Base-by-base conservation (phyloP, 2,113 vertebrate genomes). In the Protomyctophum bolini region DNA sequence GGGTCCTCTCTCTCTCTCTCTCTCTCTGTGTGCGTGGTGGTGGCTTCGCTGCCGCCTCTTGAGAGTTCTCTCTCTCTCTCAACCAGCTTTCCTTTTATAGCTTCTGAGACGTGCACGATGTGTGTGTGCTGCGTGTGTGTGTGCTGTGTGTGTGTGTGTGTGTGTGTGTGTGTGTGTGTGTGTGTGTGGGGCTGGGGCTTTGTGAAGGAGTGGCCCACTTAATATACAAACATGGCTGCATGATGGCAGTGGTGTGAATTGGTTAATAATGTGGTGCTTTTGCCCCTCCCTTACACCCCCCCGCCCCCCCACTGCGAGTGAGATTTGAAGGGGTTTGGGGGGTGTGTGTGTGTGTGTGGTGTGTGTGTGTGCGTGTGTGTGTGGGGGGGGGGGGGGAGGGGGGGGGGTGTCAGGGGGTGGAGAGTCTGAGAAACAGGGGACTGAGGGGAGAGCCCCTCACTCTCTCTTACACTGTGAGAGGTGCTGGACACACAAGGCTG, bases 391-490 rank as follows among this genome's bases (percentile, higher is more conserved):
- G 29, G 8, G 61, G n/a, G 72, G 47, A 71, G 80, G 60, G 41
- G 68, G 73, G 64, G 63, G 63, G 61, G n/a, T 48, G 76, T 64
- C 57, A 60, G 65, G 56, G 55, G n/a, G 66, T 66, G 60, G 64
- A 14, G 58, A 68, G 75, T 68, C 67, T 51, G 83, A 83, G 80
- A 75, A 85, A 59, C 29, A 8, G 29, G 81, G 80, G 85, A 77
- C 82, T 73, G 70, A 8, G 29, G 81, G 80, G 85, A 77, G 83
- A 75, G 70, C 49, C 73, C 83, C 47, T 91, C 91, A 92, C 89
- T 92, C 91, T 90, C 91, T 91, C 87, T 86, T 90, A 83, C 89
- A 73, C 47, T 15, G 88, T 88, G 87, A 90, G 91, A 93, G 92
- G 79, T 81, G 90, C 88, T 86, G 89, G 87, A 90, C 92, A 86